These are phyloP conservation scores for Oscheius onirici DNA, from an alignment of 2,888 invertebrate genomes.

Conservation along the genomic window DNA sequence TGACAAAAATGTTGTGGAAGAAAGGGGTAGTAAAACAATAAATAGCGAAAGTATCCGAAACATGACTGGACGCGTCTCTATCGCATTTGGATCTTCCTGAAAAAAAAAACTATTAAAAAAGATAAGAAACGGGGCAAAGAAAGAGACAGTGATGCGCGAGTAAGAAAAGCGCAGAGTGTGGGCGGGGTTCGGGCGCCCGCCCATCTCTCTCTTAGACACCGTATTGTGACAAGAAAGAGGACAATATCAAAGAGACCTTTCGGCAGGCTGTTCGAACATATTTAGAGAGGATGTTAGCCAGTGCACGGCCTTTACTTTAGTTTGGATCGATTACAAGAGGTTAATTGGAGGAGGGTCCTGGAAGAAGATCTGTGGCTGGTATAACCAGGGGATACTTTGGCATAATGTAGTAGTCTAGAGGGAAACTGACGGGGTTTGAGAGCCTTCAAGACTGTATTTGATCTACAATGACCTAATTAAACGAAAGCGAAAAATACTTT, in stretches of 20 bases:
- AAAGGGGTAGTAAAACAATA: neutral
- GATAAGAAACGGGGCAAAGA: neutral
- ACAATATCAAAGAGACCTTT: neutral
- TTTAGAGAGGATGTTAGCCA: neutral
- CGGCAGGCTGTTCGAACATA: neutral
- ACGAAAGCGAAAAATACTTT: too few species aligned
- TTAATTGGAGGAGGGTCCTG: too few species aligned
- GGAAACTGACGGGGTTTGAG: too few species aligned
- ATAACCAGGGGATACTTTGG: too few species aligned
- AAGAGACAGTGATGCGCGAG: neutral
- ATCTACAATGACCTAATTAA: too few species aligned
- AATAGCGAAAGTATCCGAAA: neutral
- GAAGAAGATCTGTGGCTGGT: too few species aligned
- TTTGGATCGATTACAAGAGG: slow-evolving; percentile 12
- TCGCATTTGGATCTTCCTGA: neutral
- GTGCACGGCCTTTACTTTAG: neutral
- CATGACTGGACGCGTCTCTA: neutral
- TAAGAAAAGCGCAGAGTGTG: slow-evolving; percentile 15
- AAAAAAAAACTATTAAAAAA: neutral
- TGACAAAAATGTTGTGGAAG: neutral
- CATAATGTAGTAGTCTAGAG: too few species aligned
- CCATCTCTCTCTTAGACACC: slow-evolving; percentile 4
- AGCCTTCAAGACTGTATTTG: too few species aligned
- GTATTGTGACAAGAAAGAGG: slow-evolving; percentile 17
- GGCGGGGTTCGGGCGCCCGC: slow-evolving; percentile 12